Conservation (phyloP, 2,888 invertebrate genomes). For the Zygaena filipendulae region DNA sequence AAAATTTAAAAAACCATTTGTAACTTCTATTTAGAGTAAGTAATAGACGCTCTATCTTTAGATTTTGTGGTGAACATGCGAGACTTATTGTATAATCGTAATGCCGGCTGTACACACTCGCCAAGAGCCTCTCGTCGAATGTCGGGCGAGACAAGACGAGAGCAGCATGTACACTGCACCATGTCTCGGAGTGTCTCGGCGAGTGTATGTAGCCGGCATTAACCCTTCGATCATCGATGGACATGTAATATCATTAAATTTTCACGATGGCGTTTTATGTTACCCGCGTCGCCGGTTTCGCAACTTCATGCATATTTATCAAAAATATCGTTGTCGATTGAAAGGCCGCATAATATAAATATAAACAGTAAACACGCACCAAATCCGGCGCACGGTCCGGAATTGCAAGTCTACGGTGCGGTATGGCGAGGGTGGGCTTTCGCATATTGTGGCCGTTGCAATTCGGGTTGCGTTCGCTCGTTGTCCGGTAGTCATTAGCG, state of each 20-base stretch:
- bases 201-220: too few species aligned
- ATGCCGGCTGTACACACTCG: too few species aligned
- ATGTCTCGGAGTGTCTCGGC: too few species aligned
- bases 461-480: conserved; percentile 39
- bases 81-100: too few species aligned
- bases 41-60: too few species aligned
- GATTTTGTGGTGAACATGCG: too few species aligned
- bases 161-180: too few species aligned
- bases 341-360: conserved; percentile 67
- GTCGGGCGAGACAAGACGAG: too few species aligned
- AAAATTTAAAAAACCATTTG: too few species aligned
- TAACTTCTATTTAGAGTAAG: too few species aligned
- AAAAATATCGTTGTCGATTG: conserved; percentile 66
- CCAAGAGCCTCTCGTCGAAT: too few species aligned
- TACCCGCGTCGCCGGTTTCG: conserved; percentile 53
- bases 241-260: conserved; percentile 66
- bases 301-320: conserved; percentile 67
- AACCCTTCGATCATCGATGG: conserved; percentile 63
- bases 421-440: conserved; percentile 55
- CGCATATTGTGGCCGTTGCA: conserved; percentile 36
- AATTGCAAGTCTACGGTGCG: conserved; percentile 49
- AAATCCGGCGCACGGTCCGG: conserved; percentile 35
- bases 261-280: conserved; percentile 64
- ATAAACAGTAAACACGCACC: conserved; percentile 61
- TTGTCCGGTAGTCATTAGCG: conserved; percentile 58